Percentiles rank a stretch among this genome's conserved stretches.
Evolutionary conservation across 2,888 invertebrate genomes (phyloP).

Genomic region (Salticus scenicus): DNA sequence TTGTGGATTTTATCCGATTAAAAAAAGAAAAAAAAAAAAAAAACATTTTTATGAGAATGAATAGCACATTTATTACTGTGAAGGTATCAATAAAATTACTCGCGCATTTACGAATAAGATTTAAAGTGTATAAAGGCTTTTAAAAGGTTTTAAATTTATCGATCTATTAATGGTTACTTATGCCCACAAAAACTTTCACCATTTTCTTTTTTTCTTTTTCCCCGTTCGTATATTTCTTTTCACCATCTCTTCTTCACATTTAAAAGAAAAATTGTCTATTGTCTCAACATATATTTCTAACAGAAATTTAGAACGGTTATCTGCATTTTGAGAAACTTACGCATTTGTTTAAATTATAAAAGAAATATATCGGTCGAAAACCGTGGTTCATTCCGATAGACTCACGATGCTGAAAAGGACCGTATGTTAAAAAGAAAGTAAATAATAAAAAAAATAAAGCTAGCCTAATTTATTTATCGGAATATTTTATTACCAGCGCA

Average conservation of each 20-base stretch:
- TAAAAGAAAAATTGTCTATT: neutral
- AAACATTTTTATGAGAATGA: too few species aligned
- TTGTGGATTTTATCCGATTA: too few species aligned
- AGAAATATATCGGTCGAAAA: neutral
- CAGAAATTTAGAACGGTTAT: neutral
- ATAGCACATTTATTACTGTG: too few species aligned
- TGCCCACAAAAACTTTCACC: neutral
- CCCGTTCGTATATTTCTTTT: neutral
- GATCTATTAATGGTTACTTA: neutral
- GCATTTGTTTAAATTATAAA: conserved; percentile 7
- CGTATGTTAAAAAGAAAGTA: neutral
- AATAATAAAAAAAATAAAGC: neutral
- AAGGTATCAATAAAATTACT: too few species aligned
- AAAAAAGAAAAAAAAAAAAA: too few species aligned
- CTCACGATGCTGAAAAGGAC: neutral
- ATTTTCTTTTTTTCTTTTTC: too few species aligned
- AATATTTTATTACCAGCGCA: neutral
- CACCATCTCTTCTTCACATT: neutral
- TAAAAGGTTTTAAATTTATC: neutral
- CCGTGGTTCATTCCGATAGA: neutral
- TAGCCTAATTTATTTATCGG: conserved; percentile 8
- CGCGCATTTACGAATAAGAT: neutral
- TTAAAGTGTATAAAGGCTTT: neutral
- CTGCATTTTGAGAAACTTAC: neutral
- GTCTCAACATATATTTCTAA: neutral